phyloP scores from a whole-genome alignment of 1,140 invertebrate species.

The Brachionus manjavacas region DNA sequence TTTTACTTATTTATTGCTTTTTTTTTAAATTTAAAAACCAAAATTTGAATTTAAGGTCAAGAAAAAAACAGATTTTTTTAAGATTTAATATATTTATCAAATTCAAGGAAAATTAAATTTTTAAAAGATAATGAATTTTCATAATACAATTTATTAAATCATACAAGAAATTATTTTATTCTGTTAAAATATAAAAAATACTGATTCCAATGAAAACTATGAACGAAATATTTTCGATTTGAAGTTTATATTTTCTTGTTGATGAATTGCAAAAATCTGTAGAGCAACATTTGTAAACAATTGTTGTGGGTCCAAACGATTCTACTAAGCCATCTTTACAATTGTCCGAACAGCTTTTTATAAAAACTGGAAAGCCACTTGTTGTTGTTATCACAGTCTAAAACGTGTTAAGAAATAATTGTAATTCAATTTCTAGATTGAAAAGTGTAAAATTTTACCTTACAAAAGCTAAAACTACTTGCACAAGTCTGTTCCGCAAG shows the following conservation, averaged over 20 bases:
- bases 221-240: background rate
- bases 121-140: background rate
- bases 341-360: background rate
- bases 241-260: background rate
- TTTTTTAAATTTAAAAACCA: too few species aligned
- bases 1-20: too few species aligned
- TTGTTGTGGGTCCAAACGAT: constrained; percentile 5
- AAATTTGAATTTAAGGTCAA: background rate
- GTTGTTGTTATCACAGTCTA: constrained; percentile 11
- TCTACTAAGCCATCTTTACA: background rate
- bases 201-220: background rate
- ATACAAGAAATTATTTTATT: background rate
- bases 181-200: background rate
- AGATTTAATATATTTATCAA: background rate
- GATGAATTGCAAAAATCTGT: constrained; percentile 24
- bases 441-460: background rate
- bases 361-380: background rate
- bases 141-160: background rate
- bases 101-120: background rate
- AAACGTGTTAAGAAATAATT: background rate
- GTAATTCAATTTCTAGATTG: background rate
- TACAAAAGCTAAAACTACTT: constrained; percentile 13
- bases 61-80: background rate
- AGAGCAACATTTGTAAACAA: background rate
- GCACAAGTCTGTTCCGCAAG: background rate